phyloP scores from a whole-genome alignment of 2,888 invertebrate genomes.

The Meiosimyza platycephala region DNA sequence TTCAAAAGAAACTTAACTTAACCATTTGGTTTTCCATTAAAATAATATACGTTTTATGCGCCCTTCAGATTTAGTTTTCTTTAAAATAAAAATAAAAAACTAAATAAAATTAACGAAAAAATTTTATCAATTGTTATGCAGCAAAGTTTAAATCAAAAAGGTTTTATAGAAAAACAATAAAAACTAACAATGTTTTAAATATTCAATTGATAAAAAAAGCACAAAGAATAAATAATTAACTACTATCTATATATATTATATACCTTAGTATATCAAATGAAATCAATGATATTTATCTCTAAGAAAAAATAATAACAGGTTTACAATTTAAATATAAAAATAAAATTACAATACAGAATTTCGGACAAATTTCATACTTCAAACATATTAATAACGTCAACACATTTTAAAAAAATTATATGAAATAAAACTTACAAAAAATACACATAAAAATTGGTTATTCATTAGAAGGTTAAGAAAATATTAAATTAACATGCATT shows the following conservation, averaged over 20 bases:
- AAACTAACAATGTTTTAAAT: too few relatives aligned
- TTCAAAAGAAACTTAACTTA: too few relatives aligned
- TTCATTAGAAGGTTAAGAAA: too few relatives aligned
- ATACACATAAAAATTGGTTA: too few relatives aligned
- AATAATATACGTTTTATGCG: too few relatives aligned
- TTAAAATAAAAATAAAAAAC: neutral
- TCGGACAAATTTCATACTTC: too few relatives aligned
- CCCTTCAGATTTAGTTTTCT: too few relatives aligned
- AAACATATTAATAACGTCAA: neutral
- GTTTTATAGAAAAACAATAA: slow-evolving; percentile 14
- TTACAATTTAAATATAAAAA: neutral
- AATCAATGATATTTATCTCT: slow-evolving; percentile 30
- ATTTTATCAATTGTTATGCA: slow-evolving; percentile 34
- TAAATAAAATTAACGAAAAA: slow-evolving; percentile 27
- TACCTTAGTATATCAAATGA: neutral
- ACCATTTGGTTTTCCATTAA: too few relatives aligned
- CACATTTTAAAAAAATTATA: neutral
- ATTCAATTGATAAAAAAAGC: too few relatives aligned
- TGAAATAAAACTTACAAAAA: neutral
- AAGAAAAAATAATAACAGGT: slow-evolving; percentile 6
- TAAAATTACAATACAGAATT: neutral
- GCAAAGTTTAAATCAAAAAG: slow-evolving; percentile 2
- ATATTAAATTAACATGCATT: too few relatives aligned
- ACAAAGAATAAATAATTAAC: too few relatives aligned
- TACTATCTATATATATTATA: too few relatives aligned